These are phyloP conservation scores for Lithophane socia DNA, from an alignment of 2,888 invertebrate genomes.

Conservation along the genomic window DNA sequence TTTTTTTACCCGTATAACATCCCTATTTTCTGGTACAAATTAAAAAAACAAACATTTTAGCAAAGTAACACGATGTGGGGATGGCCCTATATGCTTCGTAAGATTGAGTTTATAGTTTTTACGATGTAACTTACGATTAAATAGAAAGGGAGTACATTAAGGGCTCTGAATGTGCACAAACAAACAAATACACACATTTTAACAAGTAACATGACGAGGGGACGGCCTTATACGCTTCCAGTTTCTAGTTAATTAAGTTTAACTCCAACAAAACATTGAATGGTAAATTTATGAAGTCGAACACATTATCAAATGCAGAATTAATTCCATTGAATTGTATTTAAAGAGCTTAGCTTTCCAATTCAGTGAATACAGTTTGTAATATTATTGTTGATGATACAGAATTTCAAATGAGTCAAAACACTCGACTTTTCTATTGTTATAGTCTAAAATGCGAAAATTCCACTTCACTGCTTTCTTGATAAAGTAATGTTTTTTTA, in stretches of 20 bases:
- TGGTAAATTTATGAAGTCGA: not conserved
- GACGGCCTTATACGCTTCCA: not conserved
- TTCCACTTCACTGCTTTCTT: not conserved
- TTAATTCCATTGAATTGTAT: not conserved
- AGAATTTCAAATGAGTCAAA: slow-evolving; percentile 7
- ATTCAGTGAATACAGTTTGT: not conserved
- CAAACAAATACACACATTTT: not conserved
- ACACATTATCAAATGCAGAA: not conserved
- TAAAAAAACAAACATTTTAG: not conserved
- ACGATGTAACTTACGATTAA: too few species aligned
- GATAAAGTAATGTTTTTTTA: not conserved
- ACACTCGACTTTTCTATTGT: not conserved
- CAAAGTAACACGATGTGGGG: too few species aligned
- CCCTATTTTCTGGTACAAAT: not conserved
- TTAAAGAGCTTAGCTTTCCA: not conserved
- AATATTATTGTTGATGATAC: not conserved
- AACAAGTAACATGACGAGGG: too few species aligned
- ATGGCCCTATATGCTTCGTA: too few species aligned
- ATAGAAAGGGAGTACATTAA: too few species aligned
- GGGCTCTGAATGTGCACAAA: too few species aligned
- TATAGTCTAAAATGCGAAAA: not conserved
- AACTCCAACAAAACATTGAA: not conserved
- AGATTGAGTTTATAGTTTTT: too few species aligned
- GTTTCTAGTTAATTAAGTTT: not conserved
- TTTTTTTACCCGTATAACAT: too few species aligned